Evolutionary conservation across 2,888 invertebrate genomes (phyloP), one percentile per base, ranked within the genome.

Genomic region (Latrodectus elegans): DNA sequence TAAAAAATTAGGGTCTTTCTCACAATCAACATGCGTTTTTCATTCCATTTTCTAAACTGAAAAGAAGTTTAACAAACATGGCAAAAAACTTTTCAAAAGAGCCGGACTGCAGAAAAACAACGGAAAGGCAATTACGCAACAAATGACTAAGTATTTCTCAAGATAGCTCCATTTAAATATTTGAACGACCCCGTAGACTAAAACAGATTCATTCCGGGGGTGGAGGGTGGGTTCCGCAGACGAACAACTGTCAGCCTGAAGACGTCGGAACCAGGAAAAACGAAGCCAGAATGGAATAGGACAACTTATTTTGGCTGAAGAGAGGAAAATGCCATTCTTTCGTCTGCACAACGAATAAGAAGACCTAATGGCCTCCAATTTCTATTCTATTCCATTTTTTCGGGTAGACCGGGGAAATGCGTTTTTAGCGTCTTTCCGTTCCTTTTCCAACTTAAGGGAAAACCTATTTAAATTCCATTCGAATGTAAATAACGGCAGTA

Each of bases 381-480:
- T 87, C 86, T 87, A 87, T 87, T 87, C 86, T 87, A 80, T 87
- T 87, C 86, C 86, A 80, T 76, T 77, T 81, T 87, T 87, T 22
- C 64, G 53, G 49, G 65, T 67, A 68, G 74, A 22, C 71, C 74
- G 70, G 75, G 86, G 77, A 87, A 87, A 87, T 87, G 86, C 86
- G 86, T 87, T 87, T 87, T 87, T 87, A 87, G 86, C 86, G 51
- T 81, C 86, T 81, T 87, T 77, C 86, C 86, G 85, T 84, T 83
- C 83, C 60, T 60, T 60, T 75, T 64, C 76, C 71, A 78, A 77
- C 79, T 85, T 80, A 87, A 82, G 75, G 86, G 86, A 72, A 87
- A 87, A 87, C 86, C 86, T 80, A 87, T 87, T 87, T 87, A 87
- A 87, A 87, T 87, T 87, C 86, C 86, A 87, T 87, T 87, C 76